Evolutionary conservation across 2,797 vertebrate genomes (phyloP).

Genomic region (Ptychadena robeensis): DNA sequence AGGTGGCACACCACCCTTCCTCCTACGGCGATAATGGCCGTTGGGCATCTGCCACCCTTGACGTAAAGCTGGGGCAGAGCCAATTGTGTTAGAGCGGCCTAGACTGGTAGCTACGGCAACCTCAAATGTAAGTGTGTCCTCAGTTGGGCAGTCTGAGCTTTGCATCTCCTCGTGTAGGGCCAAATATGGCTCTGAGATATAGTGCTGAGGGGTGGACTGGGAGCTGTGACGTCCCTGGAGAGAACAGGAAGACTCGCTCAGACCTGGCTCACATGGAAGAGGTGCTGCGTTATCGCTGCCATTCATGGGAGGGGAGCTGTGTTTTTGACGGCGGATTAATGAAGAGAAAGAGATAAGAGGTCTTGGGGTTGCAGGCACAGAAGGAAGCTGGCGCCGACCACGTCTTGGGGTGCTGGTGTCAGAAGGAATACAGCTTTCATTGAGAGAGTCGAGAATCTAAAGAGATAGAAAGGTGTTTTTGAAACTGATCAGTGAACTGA

Average conservation of each 20-base stretch:
- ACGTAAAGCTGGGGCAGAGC: constrained; percentile 89
- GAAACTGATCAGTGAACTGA: not conserved
- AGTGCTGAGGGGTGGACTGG: constrained; percentile 87
- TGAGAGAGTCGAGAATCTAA: constrained; percentile 83
- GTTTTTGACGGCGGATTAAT: constrained; percentile 79
- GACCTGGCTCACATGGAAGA: constrained; percentile 69
- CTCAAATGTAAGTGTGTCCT: constrained; percentile 94
- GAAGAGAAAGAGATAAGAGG: constrained; percentile 94
- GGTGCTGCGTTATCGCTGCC: constrained; percentile 79
- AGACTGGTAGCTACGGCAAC: constrained; percentile 90
- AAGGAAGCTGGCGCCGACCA: constrained; percentile 91
- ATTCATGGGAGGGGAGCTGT: constrained; percentile 72
- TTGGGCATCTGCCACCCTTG: constrained; percentile 98
- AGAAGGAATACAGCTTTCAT: constrained; percentile 85
- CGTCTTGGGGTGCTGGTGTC: constrained; percentile 87
- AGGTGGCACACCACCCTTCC: constrained; percentile 79
- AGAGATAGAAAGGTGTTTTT: constrained; percentile 15
- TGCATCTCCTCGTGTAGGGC: constrained; percentile 85
- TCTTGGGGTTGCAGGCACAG: constrained; percentile 90
- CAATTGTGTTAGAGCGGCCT: constrained; percentile 90
- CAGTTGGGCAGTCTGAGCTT: constrained; percentile 80
- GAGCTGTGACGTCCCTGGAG: constrained; percentile 75
- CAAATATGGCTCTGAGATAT: constrained; percentile 97
- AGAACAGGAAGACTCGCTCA: constrained; percentile 73
- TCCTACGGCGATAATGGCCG: constrained; percentile 88